A percentile compares a stretch with the other conserved stretches of the same genome.
Conservation (phyloP, 2,797 vertebrate genomes). For the Diplodus puntazzo region DNA sequence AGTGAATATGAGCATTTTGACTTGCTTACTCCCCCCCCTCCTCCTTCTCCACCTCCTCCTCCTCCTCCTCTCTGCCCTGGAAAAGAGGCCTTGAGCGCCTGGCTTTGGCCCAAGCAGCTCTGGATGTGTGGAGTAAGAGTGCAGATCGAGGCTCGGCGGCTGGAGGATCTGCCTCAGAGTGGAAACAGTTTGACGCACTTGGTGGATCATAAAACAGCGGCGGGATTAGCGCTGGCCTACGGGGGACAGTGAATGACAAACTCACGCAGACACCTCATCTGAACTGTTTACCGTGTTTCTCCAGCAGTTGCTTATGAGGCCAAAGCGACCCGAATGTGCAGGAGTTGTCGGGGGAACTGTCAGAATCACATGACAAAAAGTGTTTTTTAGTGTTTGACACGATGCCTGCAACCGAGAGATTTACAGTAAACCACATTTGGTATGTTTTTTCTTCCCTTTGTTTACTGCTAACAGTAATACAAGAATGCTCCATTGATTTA, state of each 20-base stretch:
- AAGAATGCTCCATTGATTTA: neutral
- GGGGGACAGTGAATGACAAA: conserved; percentile 61
- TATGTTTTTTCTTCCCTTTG: neutral
- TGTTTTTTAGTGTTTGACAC: neutral
- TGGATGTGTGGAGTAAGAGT: conserved; percentile 47
- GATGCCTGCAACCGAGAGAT: neutral
- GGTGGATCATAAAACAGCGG: conserved; percentile 69
- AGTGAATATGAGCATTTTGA: conserved; percentile 23
- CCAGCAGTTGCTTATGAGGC: conserved; percentile 17
- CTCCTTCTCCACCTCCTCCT: conserved; percentile 1
- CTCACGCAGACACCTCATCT: conserved; percentile 33
- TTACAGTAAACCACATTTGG: neutral
- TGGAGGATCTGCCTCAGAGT: conserved; percentile 60
- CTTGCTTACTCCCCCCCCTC: conserved; percentile 5
- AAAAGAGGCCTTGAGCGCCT: conserved; percentile 19
- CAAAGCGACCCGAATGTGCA: conserved; percentile 4
- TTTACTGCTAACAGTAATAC: neutral
- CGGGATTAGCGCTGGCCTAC: conserved; percentile 59
- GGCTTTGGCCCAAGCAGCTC: conserved; percentile 43
- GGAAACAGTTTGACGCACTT: conserved; percentile 79
- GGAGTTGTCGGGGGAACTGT: neutral
- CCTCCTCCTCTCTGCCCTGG: conserved; percentile 16
- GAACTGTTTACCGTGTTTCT: conserved; percentile 19
- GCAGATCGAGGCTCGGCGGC: conserved; percentile 35
- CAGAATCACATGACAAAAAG: neutral